phyloP scores from a whole-genome alignment of 2,113 vertebrate species.

The Bagarius yarrelli region DNA sequence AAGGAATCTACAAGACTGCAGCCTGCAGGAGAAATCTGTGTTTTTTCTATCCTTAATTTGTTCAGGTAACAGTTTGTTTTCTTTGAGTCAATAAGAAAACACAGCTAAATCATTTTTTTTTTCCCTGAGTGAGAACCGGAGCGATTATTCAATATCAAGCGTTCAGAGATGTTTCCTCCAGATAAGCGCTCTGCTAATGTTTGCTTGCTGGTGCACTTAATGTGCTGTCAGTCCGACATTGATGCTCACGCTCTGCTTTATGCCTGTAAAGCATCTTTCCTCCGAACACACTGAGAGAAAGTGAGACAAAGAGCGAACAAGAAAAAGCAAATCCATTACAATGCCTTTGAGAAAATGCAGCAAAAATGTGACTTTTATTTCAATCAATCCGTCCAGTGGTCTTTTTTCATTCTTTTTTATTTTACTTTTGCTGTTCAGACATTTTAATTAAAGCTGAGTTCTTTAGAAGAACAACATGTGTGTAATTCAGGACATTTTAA shows the following conservation, averaged over 20 bases:
- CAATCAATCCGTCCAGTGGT: not conserved
- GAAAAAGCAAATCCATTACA: slow-evolving; percentile 63
- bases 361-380: slow-evolving; percentile 31
- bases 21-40: slow-evolving; percentile 56
- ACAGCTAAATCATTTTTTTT: slow-evolving; percentile 50
- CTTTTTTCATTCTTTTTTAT: slow-evolving; percentile 66
- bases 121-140: slow-evolving; percentile 39
- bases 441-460: too few relatives aligned
- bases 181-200: slow-evolving; percentile 62
- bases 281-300: slow-evolving; percentile 8
- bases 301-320: too few relatives aligned
- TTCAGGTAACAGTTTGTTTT: slow-evolving; percentile 67
- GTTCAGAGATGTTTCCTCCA: slow-evolving; percentile 63
- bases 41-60: slow-evolving; percentile 65
- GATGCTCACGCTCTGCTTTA: not conserved
- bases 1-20: slow-evolving; percentile 60
- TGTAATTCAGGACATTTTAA: too few relatives aligned
- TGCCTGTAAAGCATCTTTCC: slow-evolving; percentile 38
- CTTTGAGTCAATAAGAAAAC: slow-evolving; percentile 63
- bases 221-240: slow-evolving; percentile 52
- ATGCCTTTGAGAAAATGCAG: not conserved
- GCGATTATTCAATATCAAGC: slow-evolving; percentile 73
- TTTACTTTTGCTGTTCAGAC: slow-evolving; percentile 38
- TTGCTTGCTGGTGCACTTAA: slow-evolving; percentile 54
- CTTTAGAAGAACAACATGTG: too few relatives aligned